Evolutionary conservation across 2,113 vertebrate genomes (phyloP).

Genomic region (Rallus limicola): DNA sequence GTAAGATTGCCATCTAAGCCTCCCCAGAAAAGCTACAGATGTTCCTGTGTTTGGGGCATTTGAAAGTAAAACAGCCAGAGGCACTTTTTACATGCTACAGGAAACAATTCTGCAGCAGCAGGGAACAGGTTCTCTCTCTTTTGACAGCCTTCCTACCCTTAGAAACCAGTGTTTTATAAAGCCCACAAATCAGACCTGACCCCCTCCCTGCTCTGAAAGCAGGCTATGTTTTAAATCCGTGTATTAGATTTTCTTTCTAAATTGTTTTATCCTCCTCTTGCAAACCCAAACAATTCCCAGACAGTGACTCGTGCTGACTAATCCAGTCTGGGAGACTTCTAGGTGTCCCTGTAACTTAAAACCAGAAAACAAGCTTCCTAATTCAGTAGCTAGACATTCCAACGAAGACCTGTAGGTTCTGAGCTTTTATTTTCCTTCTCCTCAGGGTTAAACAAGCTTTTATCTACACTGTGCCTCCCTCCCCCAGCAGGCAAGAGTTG

Average conservation of each 20-base stretch:
- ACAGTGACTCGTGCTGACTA: constrained; percentile 75
- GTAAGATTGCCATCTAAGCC: background rate
- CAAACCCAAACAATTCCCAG: constrained; percentile 75
- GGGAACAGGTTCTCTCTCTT: background rate
- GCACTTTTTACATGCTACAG: background rate
- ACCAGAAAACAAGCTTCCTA: constrained; percentile 68
- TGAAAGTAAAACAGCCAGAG: background rate
- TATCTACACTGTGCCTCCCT: constrained; percentile 45
- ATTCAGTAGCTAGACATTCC: constrained; percentile 73
- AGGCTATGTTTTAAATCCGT: constrained; percentile 27
- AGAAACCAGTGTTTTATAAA: background rate
- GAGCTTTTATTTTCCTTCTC: constrained; percentile 63
- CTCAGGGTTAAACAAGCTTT: constrained; percentile 55
- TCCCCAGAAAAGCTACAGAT: background rate
- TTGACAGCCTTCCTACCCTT: background rate
- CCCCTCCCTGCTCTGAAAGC: constrained; percentile 3
- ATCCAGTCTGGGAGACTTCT: constrained; percentile 72
- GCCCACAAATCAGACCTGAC: background rate
- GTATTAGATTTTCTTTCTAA: constrained; percentile 67
- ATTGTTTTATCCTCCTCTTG: constrained; percentile 64
- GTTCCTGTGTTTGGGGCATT: background rate
- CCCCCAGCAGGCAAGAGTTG: constrained; percentile 19
- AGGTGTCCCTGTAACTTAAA: constrained; percentile 71
- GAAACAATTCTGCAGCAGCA: background rate
- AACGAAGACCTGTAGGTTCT: constrained; percentile 50